phyloP scores from a whole-genome alignment of 2,888 invertebrate genomes.

The Lycia hirtaria region DNA sequence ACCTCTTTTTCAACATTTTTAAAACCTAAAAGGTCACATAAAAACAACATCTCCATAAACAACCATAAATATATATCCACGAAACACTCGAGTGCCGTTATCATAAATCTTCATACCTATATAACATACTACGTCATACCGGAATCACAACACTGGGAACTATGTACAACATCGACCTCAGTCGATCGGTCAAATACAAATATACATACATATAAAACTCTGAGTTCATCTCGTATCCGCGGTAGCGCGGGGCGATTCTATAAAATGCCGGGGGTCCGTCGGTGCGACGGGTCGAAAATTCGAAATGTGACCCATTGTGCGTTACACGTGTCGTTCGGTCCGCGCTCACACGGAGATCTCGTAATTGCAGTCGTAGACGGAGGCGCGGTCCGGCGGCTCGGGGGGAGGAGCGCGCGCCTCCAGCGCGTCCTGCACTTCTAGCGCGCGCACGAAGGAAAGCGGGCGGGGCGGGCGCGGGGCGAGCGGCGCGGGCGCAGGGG shows the following conservation, averaged over 20 bases:
- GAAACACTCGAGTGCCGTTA: slow-evolving; percentile 45
- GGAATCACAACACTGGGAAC: slow-evolving; percentile 76
- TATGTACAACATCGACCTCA: slow-evolving; percentile 66
- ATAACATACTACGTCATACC: slow-evolving; percentile 58
- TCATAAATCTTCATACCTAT: slow-evolving; percentile 35
- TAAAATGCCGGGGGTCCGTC: slow-evolving; percentile 5
- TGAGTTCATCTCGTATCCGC: slow-evolving; percentile 9
- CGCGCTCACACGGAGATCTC: slow-evolving; percentile 95
- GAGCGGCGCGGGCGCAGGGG: slow-evolving; percentile 76
- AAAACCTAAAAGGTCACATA: slow-evolving; percentile 52
- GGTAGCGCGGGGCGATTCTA: not conserved
- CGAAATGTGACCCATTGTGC: slow-evolving; percentile 28
- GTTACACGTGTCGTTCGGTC: slow-evolving; percentile 22
- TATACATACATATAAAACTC: slow-evolving; percentile 74
- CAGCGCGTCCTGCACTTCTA: slow-evolving; percentile 95
- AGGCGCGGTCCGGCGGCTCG: slow-evolving; percentile 91
- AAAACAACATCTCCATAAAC: slow-evolving; percentile 39
- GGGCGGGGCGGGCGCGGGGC: slow-evolving; percentile 86
- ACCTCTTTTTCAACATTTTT: slow-evolving; percentile 49
- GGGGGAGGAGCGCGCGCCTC: slow-evolving; percentile 88
- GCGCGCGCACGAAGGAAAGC: slow-evolving; percentile 94
- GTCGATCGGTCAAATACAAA: slow-evolving; percentile 59
- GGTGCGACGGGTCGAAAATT: not conserved
- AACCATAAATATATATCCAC: slow-evolving; percentile 45
- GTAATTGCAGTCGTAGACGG: slow-evolving; percentile 97